Conservation (phyloP, 2,113 vertebrate species). For the Trichechus manatus region DNA sequence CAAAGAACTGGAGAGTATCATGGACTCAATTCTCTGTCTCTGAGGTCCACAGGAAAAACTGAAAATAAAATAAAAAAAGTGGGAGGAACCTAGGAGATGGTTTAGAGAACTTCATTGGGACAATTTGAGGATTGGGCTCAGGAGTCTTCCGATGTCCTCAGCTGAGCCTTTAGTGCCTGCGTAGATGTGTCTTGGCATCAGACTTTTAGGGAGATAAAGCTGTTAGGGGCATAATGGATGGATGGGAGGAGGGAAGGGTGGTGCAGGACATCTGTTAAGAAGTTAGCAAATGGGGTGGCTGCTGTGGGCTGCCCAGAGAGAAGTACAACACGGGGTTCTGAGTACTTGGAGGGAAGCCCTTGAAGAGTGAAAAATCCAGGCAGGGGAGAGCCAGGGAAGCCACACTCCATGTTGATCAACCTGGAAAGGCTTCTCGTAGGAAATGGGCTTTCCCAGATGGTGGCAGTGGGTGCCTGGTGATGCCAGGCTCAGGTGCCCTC, state of each 20-base stretch:
- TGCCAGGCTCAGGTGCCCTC: slow-evolving; percentile 63
- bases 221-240: background rate
- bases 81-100: background rate
- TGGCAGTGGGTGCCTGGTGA: background rate
- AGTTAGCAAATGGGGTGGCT: fast-evolving
- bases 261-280: background rate
- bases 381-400: background rate
- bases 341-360: background rate
- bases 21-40: background rate
- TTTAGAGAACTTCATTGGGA: background rate
- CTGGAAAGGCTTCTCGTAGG: slow-evolving; percentile 20
- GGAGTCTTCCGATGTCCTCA: background rate
- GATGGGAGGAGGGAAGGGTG: background rate
- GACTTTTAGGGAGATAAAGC: background rate
- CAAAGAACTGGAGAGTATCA: background rate
- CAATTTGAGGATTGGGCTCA: background rate
- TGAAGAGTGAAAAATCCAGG: background rate
- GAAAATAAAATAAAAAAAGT: background rate
- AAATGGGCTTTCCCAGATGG: background rate
- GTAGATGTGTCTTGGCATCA: background rate
- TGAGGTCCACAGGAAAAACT: background rate
- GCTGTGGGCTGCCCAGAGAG: background rate
- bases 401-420: background rate
- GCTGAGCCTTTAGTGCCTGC: background rate
- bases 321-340: fast-evolving